These are phyloP conservation scores for Pristionchus entomophagus DNA, from an alignment of 2,888 invertebrate genomes.

Conservation along the genomic window DNA sequence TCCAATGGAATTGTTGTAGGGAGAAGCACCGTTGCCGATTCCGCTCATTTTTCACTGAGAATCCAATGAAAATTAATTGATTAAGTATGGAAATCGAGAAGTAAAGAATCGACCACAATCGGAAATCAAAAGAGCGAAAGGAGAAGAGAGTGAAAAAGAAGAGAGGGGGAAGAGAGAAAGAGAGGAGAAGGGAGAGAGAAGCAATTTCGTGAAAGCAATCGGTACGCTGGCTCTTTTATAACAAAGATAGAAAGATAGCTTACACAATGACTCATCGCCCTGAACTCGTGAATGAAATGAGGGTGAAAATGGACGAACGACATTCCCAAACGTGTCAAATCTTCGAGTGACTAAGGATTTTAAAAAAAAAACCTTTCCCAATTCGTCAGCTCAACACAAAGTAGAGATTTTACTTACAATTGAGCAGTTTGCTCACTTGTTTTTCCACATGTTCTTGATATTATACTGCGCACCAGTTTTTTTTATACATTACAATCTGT, in stretches of 20 bases:
- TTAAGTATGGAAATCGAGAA: too few species aligned
- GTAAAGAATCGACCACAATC: background rate
- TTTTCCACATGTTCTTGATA: too few species aligned
- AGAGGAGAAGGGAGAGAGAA: background rate
- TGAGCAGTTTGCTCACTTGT: too few species aligned
- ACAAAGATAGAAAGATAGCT: slow-evolving; percentile 3
- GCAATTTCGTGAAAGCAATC: background rate
- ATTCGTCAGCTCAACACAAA: too few species aligned
- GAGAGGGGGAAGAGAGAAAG: background rate
- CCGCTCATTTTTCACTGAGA: slow-evolving; percentile 19
- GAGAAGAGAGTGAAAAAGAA: background rate
- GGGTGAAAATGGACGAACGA: background rate
- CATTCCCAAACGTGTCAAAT: background rate
- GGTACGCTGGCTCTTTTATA: slow-evolving; percentile 4
- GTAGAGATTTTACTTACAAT: too few species aligned
- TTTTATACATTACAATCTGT: too few species aligned
- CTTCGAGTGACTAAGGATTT: background rate
- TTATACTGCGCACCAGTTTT: too few species aligned
- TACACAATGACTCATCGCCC: slow-evolving; percentile 10
- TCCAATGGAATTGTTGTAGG: background rate
- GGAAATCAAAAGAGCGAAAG: background rate
- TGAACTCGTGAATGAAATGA: slow-evolving; percentile 1
- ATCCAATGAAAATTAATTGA: too few species aligned
- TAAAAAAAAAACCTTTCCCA: too few species aligned
- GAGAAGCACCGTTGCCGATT: slow-evolving; percentile 9